These are phyloP conservation scores for Furcula furcula DNA, from an alignment of 2,888 invertebrate genomes.

Conservation along the genomic window DNA sequence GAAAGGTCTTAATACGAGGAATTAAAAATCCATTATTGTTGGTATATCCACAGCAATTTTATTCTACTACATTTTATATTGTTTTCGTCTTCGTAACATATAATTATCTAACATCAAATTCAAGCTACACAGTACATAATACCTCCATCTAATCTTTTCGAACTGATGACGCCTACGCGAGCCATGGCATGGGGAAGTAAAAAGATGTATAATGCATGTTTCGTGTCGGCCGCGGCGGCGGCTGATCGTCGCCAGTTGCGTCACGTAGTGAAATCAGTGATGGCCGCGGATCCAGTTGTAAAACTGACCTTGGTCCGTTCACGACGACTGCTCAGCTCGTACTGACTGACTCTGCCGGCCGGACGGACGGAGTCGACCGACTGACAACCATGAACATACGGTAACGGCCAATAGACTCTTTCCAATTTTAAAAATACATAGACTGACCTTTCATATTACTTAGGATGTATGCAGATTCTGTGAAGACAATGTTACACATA, in stretches of 20 bases:
- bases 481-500: slow-evolving; percentile 9
- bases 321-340: slow-evolving; percentile 25
- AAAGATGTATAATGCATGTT: slow-evolving; percentile 52
- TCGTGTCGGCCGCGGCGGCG: slow-evolving; percentile 34
- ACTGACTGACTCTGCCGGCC: slow-evolving; percentile 20
- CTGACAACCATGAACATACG: slow-evolving; percentile 35
- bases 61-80: slow-evolving; percentile 24
- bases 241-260: slow-evolving; percentile 50
- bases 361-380: too few species aligned
- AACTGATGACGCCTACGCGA: slow-evolving; percentile 38
- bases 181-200: slow-evolving; percentile 42
- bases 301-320: slow-evolving; percentile 67
- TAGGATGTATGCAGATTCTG: slow-evolving; percentile 9
- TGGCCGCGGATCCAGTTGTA: slow-evolving; percentile 65
- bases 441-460: not conserved
- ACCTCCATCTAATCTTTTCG: slow-evolving; percentile 30
- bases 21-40: too few species aligned
- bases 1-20: too few species aligned
- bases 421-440: slow-evolving; percentile 30
- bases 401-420: slow-evolving; percentile 20
- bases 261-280: slow-evolving; percentile 73
- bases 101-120: slow-evolving; percentile 37
- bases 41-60: slow-evolving; percentile 9
- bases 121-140: slow-evolving; percentile 23
- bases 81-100: slow-evolving; percentile 31